Percentiles rank a stretch among this genome's conserved stretches.
These are phyloP conservation scores for Fundulus diaphanus DNA, from an alignment of 2,797 vertebrate species.

Conservation along the genomic window DNA sequence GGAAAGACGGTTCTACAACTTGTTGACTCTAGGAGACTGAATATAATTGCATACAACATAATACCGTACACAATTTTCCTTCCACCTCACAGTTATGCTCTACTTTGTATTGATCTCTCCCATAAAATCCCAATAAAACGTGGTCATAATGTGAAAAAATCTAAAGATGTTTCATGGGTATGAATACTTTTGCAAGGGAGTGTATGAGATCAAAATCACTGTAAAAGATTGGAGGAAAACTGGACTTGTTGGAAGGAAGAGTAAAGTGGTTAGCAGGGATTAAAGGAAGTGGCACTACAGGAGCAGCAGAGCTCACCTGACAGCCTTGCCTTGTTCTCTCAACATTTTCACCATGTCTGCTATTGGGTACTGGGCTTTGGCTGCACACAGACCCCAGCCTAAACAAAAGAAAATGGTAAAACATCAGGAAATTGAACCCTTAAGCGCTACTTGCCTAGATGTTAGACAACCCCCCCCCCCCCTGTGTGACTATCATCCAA, in stretches of 20 bases:
- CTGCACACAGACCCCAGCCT: conserved; percentile 87
- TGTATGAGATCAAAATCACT: background rate
- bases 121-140: background rate
- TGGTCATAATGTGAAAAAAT: background rate
- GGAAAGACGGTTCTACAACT: background rate
- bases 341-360: conserved; percentile 89
- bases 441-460: background rate
- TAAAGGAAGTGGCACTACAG: background rate
- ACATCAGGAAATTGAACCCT: background rate
- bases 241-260: background rate
- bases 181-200: background rate
- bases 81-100: background rate
- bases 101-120: background rate
- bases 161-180: no score
- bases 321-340: conserved; percentile 80
- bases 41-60: background rate
- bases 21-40: background rate
- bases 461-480: background rate
- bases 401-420: conserved; percentile 23
- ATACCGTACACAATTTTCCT: background rate
- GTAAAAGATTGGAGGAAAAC: background rate
- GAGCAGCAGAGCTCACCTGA: conserved; percentile 70
- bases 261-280: background rate
- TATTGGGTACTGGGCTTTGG: conserved; percentile 87
- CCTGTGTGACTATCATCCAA: background rate